Percentiles rank a stretch among this genome's conserved stretches.
Evolutionary conservation across 2,797 vertebrate species (phyloP).

Genomic region (Glyptemys insculpta): DNA sequence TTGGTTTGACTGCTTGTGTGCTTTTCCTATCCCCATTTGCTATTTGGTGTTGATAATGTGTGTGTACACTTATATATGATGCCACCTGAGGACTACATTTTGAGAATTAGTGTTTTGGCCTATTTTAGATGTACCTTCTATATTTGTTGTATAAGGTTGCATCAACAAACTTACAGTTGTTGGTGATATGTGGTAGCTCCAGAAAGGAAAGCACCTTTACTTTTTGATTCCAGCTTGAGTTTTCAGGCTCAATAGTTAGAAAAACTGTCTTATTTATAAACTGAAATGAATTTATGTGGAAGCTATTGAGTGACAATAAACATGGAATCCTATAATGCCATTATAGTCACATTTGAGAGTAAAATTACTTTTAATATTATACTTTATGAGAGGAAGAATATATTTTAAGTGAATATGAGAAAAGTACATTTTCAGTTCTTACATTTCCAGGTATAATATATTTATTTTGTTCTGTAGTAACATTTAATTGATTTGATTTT

Average conservation of each 20-base stretch:
- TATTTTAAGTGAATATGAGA: not conserved
- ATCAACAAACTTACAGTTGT: not conserved
- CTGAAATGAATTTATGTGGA: not conserved
- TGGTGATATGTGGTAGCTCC: not conserved
- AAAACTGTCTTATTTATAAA: not conserved
- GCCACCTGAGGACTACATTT: not conserved
- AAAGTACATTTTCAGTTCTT: not conserved
- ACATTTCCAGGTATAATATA: not conserved
- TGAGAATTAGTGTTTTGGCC: not conserved
- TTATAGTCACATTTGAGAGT: not conserved
- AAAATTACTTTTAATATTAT: not conserved
- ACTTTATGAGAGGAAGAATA: not conserved
- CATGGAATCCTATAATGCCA: not conserved
- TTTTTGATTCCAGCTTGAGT: not conserved
- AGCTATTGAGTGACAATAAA: not conserved
- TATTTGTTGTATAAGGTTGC: not conserved
- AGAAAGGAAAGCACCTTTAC: not conserved
- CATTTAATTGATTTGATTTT: slow-evolving; percentile 49
- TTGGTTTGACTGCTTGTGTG: not conserved
- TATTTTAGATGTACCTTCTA: not conserved
- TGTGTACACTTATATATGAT: not conserved
- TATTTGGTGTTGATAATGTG: not conserved
- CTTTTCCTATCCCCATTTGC: not conserved
- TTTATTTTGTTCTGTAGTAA: not conserved
- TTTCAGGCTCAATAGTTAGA: not conserved